phyloP scores from a whole-genome alignment of 2,113 vertebrate species.

The Pyrgilauda ruficollis region DNA sequence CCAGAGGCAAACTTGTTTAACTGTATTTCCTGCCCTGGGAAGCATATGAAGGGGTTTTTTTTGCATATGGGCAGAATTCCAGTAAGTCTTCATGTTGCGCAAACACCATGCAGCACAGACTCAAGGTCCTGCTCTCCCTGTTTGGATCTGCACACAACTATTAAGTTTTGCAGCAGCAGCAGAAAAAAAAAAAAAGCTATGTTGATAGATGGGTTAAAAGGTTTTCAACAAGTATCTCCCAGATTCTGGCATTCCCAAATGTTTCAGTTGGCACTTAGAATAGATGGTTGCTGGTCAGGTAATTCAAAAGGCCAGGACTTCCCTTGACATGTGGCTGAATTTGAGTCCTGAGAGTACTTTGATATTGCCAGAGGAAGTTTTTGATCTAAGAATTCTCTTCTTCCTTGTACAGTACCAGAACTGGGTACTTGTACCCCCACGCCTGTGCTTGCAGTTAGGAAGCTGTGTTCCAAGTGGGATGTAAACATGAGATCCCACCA shows the following conservation, averaged over 20 bases:
- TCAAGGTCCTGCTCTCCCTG: not conserved
- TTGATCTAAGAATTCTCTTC: not conserved
- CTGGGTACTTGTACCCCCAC: not conserved
- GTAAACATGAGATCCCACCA: not conserved
- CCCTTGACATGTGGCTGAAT: not conserved
- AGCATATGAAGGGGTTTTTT: not conserved
- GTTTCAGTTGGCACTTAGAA: not conserved
- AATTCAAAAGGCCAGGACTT: not conserved
- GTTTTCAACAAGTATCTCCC: not conserved
- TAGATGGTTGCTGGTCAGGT: not conserved
- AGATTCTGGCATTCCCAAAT: not conserved
- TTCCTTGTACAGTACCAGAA: not conserved
- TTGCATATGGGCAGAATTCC: not conserved
- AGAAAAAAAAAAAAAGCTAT: not conserved
- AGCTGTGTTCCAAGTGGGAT: not conserved
- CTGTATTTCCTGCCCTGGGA: not conserved
- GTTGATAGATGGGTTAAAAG: not conserved
- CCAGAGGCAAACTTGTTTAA: not conserved
- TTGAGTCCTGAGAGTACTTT: not conserved
- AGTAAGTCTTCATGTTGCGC: not conserved
- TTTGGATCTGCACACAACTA: not conserved
- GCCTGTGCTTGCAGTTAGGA: not conserved
- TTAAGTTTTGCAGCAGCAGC: not conserved
- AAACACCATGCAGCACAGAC: not conserved
- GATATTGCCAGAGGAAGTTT: not conserved